Conservation (phyloP, 1,140 invertebrate species). For the Zaprionus nigranus region DNA sequence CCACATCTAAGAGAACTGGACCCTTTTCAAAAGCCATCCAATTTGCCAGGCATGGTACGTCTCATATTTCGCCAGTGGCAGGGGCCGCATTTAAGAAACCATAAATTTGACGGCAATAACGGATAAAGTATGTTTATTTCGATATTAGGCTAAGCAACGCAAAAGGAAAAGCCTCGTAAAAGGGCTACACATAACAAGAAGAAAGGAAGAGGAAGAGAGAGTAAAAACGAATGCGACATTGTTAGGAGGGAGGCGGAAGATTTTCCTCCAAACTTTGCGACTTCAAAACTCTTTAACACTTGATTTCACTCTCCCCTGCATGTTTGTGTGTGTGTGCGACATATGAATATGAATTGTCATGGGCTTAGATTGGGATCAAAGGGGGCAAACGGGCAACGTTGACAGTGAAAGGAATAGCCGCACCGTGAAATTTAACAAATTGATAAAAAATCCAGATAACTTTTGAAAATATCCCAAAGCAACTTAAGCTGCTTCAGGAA, state of each 20-base stretch:
- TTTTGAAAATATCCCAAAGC: slow-evolving; percentile 33
- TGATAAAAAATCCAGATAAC: slow-evolving; percentile 48
- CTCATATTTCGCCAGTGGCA: slow-evolving; percentile 57
- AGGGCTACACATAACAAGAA: slow-evolving; percentile 55
- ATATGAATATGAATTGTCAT: slow-evolving; percentile 82
- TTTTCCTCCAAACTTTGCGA: slow-evolving; percentile 15
- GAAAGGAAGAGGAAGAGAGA: background rate
- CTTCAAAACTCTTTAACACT: slow-evolving; percentile 80
- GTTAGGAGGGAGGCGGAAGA: slow-evolving; percentile 13
- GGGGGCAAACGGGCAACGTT: slow-evolving; percentile 29
- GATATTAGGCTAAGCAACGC: slow-evolving; percentile 78
- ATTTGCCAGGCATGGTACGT: slow-evolving; percentile 46
- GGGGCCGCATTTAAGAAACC: slow-evolving; percentile 72
- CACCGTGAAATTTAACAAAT: slow-evolving; percentile 69
- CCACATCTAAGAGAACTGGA: slow-evolving; percentile 31
- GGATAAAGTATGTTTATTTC: slow-evolving; percentile 83
- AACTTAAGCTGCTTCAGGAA: slow-evolving; percentile 42
- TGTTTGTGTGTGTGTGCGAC: slow-evolving; percentile 26
- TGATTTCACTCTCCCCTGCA: slow-evolving; percentile 64
- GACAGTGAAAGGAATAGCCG: slow-evolving; percentile 59
- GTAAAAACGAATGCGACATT: slow-evolving; percentile 45
- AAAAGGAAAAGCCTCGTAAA: slow-evolving; percentile 49
- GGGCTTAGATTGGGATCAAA: slow-evolving; percentile 75
- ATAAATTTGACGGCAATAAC: slow-evolving; percentile 80
- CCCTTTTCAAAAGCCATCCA: slow-evolving; percentile 69